Evolutionary conservation across 2,113 vertebrate genomes (phyloP), one percentile per base, ranked within the genome.

Genomic region (Stomatorhinus ivindoensis): DNA sequence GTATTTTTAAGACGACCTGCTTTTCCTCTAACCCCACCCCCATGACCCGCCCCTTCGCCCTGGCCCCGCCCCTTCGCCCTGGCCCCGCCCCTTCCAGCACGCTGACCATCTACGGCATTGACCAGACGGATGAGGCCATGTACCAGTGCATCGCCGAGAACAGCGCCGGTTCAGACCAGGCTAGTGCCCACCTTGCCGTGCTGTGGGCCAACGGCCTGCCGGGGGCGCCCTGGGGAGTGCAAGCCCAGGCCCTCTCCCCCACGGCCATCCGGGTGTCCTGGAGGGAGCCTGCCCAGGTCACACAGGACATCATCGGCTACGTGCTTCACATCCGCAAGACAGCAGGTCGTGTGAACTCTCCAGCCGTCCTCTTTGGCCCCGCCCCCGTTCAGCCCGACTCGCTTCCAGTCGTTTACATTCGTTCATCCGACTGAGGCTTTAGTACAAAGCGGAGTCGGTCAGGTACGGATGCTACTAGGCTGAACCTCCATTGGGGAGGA

Each of bases 121-220:
- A 97, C 91, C 97, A 97, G 88, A 97, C 97, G 0, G 98, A 99
- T 0, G 98, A 99, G 92, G 98, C 98, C 86, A 99, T 99, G 94
- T 99, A 99, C 95, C 98, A 99, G 92, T 99, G 98, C 19, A 97
- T 99, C 3, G 98, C 98, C 0, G 98, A 99, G 95, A 99, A 99
- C 96, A 99, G 96, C 0, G 98, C 98, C 0, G 98, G 98, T 87
- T 99, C 98, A 76, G 98, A 97, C 0, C 98, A 99, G 92, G 98
- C 98, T 94, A 99, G 98, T 0, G 98, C 98, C 31, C 96, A 98
- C 24, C 97, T 99, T 90, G 98, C 98, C 0, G 98, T 99, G 88
- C 96, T 99, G 24, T 98, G 98, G 98, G 96, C 97, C 0, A 97
- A 99, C 0, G 98, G 98, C 46, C 95, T 99, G 86, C 98, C 98